phyloP scores from a whole-genome alignment of 2,888 invertebrate genomes.

The Xestoiulus laeticollis region DNA sequence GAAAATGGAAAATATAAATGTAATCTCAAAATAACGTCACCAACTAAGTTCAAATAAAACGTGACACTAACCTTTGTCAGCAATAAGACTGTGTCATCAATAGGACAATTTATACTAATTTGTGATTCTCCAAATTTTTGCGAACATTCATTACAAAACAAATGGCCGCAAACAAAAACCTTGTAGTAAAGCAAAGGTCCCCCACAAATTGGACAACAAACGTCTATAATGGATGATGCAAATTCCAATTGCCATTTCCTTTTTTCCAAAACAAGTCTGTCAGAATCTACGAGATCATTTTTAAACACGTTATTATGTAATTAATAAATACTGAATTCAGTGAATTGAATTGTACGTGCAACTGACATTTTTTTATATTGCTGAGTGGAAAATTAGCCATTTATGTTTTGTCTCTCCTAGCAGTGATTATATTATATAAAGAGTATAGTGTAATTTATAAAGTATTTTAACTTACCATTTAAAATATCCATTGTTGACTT shows the following conservation, averaged over 20 bases:
- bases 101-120: neutral
- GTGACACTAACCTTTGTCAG: neutral
- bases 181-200: neutral
- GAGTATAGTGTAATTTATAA: too few species aligned
- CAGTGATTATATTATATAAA: too few species aligned
- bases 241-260: slow-evolving; percentile 27
- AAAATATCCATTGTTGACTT: neutral
- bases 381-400: too few species aligned
- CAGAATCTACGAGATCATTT: neutral
- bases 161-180: neutral
- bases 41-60: neutral
- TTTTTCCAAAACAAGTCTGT: neutral
- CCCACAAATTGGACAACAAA: neutral
- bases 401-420: too few species aligned
- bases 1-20: neutral
- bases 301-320: too few species aligned
- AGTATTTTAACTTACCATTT: neutral
- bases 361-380: too few species aligned
- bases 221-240: neutral
- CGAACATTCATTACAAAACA: neutral
- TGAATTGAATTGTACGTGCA: too few species aligned
- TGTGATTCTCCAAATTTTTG: neutral
- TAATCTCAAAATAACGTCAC: neutral
- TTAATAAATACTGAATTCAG: too few species aligned
- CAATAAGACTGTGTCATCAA: neutral